Evolutionary conservation across 1,140 invertebrate genomes (phyloP).

Genomic region (Laodelphax striatellus): DNA sequence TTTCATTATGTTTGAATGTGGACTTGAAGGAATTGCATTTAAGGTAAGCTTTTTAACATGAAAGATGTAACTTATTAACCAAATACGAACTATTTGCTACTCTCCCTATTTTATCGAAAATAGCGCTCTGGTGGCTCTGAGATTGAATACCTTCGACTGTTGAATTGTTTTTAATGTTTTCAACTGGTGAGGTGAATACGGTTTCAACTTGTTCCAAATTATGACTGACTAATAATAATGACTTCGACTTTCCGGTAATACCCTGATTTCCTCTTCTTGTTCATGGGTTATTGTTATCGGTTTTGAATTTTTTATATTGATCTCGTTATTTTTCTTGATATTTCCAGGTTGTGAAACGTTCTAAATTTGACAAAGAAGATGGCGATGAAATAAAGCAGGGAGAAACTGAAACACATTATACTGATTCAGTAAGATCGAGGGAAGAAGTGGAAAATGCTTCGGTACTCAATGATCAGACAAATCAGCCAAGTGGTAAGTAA

Average conservation of each 20-base stretch:
- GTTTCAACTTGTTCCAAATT: no score
- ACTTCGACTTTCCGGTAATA: no score
- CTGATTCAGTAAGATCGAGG: conserved; percentile 36
- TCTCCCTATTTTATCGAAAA: no score
- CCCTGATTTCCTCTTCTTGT: no score
- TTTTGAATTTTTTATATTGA: background rate
- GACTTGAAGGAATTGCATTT: conserved; percentile 59
- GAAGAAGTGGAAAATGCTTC: conserved; percentile 35
- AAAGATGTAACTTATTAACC: no score
- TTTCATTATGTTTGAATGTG: conserved; percentile 96
- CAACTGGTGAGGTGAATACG: no score
- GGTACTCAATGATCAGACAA: conserved; percentile 4
- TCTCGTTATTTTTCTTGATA: conserved; percentile 1
- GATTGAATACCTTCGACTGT: no score
- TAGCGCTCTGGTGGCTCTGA: no score
- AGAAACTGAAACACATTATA: conserved; percentile 35
- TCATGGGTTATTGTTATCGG: no score
- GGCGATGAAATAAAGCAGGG: conserved; percentile 40
- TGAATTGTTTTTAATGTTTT: no score
- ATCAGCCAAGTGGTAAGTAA: background rate
- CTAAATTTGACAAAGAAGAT: conserved; percentile 61
- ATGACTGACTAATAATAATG: no score
- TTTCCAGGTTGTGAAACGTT: conserved; percentile 37
- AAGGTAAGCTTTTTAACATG: conserved; percentile 17
- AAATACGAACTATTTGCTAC: no score